A percentile compares a stretch with the other conserved stretches of the same genome.
Conservation (phyloP, 2,888 invertebrate genomes). For the Scaptomyza caliginosa region DNA sequence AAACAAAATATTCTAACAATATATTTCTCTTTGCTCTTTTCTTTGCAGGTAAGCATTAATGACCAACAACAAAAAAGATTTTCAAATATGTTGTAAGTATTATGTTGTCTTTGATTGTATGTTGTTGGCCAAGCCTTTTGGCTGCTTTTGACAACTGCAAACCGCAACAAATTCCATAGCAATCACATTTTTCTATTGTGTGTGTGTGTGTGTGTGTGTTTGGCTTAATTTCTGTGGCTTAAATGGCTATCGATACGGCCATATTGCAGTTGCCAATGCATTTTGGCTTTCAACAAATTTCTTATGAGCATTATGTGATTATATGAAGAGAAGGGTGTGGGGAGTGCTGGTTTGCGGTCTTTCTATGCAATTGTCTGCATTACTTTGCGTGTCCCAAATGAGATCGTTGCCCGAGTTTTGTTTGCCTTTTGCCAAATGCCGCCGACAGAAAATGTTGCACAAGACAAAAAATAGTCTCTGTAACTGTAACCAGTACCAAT, state of each 20-base stretch:
- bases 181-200: constrained; percentile 20
- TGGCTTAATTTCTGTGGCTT: constrained; percentile 60
- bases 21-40: constrained; percentile 28
- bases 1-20: constrained; percentile 55
- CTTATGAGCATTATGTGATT: constrained; percentile 48
- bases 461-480: constrained; percentile 29
- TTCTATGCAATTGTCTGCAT: constrained; percentile 38
- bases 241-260: constrained; percentile 66
- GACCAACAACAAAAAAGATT: constrained; percentile 25
- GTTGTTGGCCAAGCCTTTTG: constrained; percentile 40
- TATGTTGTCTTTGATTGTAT: constrained; percentile 17
- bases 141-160: constrained; percentile 14
- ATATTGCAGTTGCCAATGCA: constrained; percentile 23
- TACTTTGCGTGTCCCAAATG: constrained; percentile 46
- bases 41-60: constrained; percentile 67
- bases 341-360: not conserved
- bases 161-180: constrained; percentile 50
- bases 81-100: constrained; percentile 44
- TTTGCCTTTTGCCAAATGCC: constrained; percentile 47
- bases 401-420: constrained; percentile 13
- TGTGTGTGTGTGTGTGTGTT: constrained; percentile 25
- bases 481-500: constrained; percentile 22
- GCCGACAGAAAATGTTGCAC: constrained; percentile 41
- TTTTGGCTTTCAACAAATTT: constrained; percentile 40
- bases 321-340: constrained; percentile 4